A percentile compares a stretch with the other conserved stretches of the same genome.
Evolutionary conservation across 2,888 invertebrate genomes (phyloP).

Genomic region (Lacanobia wlatinum): DNA sequence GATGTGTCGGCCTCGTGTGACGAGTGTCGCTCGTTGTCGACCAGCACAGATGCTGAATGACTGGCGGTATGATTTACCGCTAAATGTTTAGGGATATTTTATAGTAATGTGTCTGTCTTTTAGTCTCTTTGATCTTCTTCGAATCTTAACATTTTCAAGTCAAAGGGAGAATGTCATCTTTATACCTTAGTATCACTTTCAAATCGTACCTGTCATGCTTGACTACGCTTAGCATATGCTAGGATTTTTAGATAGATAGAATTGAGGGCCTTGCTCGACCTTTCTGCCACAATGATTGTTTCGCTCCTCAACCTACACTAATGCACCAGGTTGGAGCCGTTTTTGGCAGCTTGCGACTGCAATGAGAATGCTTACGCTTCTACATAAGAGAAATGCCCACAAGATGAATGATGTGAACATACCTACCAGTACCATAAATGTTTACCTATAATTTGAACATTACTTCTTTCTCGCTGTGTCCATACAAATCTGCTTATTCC

Average conservation of each 20-base stretch:
- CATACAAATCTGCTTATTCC: neutral
- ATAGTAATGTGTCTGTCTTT: neutral
- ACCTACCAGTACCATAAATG: too few species aligned
- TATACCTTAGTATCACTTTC: too few species aligned
- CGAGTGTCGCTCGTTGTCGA: conserved; percentile 6
- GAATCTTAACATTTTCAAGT: neutral
- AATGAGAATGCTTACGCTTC: too few species aligned
- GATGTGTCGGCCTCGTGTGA: conserved; percentile 34
- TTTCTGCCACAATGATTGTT: too few species aligned
- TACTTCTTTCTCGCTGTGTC: neutral
- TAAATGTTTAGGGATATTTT: conserved; percentile 22
- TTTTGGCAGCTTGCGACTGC: too few species aligned
- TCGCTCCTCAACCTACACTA: too few species aligned
- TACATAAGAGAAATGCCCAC: too few species aligned
- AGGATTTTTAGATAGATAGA: too few species aligned
- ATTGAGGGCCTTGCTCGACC: too few species aligned
- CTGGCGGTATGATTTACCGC: conserved; percentile 17
- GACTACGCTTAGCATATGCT: neutral
- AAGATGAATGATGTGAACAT: too few species aligned
- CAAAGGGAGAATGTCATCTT: neutral
- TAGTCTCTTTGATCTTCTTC: conserved; percentile 6
- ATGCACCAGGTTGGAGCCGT: too few species aligned
- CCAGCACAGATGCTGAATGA: conserved; percentile 22
- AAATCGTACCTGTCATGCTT: neutral
- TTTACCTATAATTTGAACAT: neutral